Conservation (phyloP, 1,140 invertebrate genomes). For the Oryzaephilus surinamensis region DNA sequence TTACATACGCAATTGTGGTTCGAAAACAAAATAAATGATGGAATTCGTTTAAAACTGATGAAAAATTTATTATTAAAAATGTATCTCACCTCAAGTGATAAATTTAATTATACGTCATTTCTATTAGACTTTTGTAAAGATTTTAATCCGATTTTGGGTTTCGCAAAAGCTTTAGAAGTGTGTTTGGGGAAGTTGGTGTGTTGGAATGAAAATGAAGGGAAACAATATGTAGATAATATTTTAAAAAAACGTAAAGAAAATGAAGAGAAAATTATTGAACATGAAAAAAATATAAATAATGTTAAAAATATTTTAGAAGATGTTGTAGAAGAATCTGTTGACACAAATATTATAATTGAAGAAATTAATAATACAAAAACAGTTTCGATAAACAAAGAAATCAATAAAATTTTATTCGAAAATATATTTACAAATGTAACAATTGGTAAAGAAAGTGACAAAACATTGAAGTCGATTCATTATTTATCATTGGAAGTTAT, state of each 20-base stretch:
- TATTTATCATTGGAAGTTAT: conserved; percentile 23
- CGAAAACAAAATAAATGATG: conserved; percentile 35
- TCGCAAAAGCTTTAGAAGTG: conserved; percentile 44
- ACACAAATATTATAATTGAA: conserved; percentile 5
- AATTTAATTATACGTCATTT: conserved; percentile 47
- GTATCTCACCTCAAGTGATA: conserved; percentile 36
- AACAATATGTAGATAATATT: conserved; percentile 20
- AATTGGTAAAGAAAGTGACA: conserved; percentile 12
- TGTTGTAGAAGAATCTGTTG: conserved; percentile 15
- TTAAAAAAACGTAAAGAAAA: conserved; percentile 5
- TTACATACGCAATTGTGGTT: conserved; percentile 42
- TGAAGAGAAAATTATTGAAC: conserved; percentile 8
- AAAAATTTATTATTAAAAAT: conserved; percentile 43
- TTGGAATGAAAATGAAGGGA: conserved; percentile 36
- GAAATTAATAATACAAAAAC: conserved; percentile 1
- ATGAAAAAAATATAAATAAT: conserved; percentile 5
- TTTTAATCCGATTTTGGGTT: conserved; percentile 39
- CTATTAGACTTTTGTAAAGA: conserved; percentile 49
- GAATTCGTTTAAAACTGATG: conserved; percentile 26
- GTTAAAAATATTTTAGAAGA: conserved; percentile 11
- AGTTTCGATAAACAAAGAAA: neutral
- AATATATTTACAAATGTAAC: conserved; percentile 10
- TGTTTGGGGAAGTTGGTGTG: conserved; percentile 43
- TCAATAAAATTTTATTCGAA: neutral
- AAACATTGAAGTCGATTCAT: conserved; percentile 13